Evolutionary conservation across 2,113 vertebrate species (phyloP), one percentile per base, ranked within the genome.

Genomic region (Caretta caretta): DNA sequence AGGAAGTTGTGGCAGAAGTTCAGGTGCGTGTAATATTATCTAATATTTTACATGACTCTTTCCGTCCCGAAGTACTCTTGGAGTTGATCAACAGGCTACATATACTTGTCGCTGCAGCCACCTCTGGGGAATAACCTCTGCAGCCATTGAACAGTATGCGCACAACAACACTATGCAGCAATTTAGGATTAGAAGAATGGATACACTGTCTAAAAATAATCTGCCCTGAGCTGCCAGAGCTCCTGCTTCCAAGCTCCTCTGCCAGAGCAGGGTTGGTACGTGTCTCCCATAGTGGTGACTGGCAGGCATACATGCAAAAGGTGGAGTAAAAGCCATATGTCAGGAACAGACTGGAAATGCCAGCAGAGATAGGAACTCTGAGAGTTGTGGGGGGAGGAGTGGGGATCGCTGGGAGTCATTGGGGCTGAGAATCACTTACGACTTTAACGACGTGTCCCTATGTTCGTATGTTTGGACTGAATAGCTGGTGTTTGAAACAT

Each of bases 1-100:
- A 99, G 97, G 99, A 99, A 91, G 99, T 99, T 57, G 99, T 99
- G 90, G 98, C 99, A 27, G 99, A 99, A 96, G 98, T 99, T 86
- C 99, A 99, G 99, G 99, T 99, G 97, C 97, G 97, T 49, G n/a
- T 72, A 72, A 72, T 69, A n/a, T n/a, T 19, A 53, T 50, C 50
- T 80, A 42, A 3, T 80, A 1, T 59, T 87, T 84, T 10, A 2
- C 35, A 3, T 46, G 29, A 10, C 10, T 87, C 62, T 54, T 24
- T 20, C 31, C 4, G 14, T 27, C 51, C 80, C 2, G 49, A 72
- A 80, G n/a, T 19, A 16, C 16, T 53, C 1, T 89, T 20, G 35
- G 16, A 84, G 31, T 1, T 1, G 53, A 56, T 0, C 0, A 10
- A 7, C 1, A 2, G 31, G 38, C 29, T 65, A 1, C 16, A 14